Evolutionary conservation across 1,140 invertebrate genomes (phyloP).

Genomic region (Cyphomyrmex costatus): DNA sequence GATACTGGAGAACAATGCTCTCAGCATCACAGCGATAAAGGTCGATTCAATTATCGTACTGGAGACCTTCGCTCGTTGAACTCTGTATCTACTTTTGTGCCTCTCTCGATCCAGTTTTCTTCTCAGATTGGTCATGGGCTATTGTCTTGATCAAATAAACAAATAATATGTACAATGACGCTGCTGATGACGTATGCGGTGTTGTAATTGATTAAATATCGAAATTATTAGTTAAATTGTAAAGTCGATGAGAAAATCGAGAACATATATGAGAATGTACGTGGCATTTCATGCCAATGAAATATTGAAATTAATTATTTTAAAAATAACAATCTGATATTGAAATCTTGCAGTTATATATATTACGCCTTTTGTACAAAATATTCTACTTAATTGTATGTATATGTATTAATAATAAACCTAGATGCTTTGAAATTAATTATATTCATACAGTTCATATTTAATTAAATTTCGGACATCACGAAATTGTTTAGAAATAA

Average conservation of each 20-base stretch:
- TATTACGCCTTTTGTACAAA: background rate
- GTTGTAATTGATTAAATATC: constrained; percentile 4
- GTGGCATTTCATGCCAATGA: background rate
- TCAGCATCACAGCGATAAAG: constrained; percentile 59
- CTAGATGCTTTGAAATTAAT: background rate
- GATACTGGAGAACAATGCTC: constrained; percentile 52
- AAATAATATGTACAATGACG: constrained; percentile 4
- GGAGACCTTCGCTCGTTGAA: constrained; percentile 24
- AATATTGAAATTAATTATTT: background rate
- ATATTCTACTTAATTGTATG: background rate
- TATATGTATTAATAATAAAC: background rate
- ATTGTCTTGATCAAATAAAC: constrained; percentile 55
- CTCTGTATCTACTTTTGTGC: constrained; percentile 57
- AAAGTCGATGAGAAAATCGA: background rate
- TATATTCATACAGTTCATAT: background rate
- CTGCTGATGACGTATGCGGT: background rate
- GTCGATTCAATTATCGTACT: constrained; percentile 61
- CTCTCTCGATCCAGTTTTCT: constrained; percentile 52
- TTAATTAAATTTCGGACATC: background rate
- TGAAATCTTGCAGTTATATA: background rate
- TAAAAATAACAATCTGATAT: background rate
- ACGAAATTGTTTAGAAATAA: background rate
- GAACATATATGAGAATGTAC: background rate
- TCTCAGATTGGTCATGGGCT: constrained; percentile 46
- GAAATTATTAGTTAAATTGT: constrained; percentile 1